Conservation (phyloP, 2,797 vertebrate species). For the Protosalanx chinensis region DNA sequence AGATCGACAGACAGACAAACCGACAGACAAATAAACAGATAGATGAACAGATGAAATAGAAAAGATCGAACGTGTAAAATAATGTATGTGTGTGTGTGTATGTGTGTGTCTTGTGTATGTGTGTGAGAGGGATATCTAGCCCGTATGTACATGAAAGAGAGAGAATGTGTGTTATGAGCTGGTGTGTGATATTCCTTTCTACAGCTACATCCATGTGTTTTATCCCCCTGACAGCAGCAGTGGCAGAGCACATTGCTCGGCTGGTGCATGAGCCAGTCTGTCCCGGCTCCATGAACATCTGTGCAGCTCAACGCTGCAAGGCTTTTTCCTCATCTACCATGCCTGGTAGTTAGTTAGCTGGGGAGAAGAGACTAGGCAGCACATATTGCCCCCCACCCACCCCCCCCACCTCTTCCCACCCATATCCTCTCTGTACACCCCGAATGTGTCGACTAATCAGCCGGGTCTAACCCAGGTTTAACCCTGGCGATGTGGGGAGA, state of each 20-base stretch:
- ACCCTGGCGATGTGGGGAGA: slow-evolving; percentile 42
- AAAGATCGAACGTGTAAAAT: no score
- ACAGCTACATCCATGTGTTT: slow-evolving; percentile 53
- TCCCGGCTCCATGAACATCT: slow-evolving; percentile 64
- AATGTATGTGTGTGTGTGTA: no score
- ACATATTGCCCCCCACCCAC: slow-evolving; percentile 35
- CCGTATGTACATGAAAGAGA: no score
- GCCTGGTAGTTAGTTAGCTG: slow-evolving; percentile 67
- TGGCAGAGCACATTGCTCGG: background rate
- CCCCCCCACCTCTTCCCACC: slow-evolving; percentile 44
- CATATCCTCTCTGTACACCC: slow-evolving; percentile 60
- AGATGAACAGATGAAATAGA: no score
- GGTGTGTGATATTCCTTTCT: slow-evolving; percentile 30
- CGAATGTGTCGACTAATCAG: slow-evolving; percentile 24
- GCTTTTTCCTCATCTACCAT: slow-evolving; percentile 67
- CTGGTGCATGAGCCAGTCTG: background rate
- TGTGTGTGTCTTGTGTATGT: no score
- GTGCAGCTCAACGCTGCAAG: slow-evolving; percentile 53
- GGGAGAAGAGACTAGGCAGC: slow-evolving; percentile 41
- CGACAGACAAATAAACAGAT: no score
- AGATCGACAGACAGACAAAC: no score
- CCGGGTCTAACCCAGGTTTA: slow-evolving; percentile 24
- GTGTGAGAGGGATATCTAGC: background rate
- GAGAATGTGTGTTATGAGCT: background rate
- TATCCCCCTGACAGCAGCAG: slow-evolving; percentile 44